Evolutionary conservation across 2,888 invertebrate genomes (phyloP), one percentile per base, ranked within the genome.

Genomic region (Phragmatobia fuliginosa): DNA sequence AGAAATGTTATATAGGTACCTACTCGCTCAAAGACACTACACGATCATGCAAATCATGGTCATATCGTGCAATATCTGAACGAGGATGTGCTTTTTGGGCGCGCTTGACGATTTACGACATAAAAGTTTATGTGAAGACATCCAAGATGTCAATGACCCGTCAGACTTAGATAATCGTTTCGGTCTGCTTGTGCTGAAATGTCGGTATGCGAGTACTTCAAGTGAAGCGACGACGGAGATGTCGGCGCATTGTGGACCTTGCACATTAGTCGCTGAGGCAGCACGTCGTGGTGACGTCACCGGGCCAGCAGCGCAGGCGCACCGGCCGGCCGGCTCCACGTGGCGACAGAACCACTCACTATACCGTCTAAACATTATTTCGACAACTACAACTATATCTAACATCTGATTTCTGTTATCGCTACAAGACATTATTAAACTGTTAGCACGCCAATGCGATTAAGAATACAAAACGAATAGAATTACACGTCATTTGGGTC

Each of bases 131-230:
- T 78, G 83, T 84, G 79, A 80, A 80, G 80, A 86, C 83, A 84
- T 84, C 76, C 80, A 75, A 78, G 72, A 84, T 90, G 93, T 92
- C 93, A 92, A 87, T 92, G 93, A 92, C 91, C 93, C 87, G 85
- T 83, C 81, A 81, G 83, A 77, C 85, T 82, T 75, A 70, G 84
- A 83, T 85, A 82, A 88, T 85, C 86, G 90, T 91, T 92, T 91
- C 91, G 91, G 91, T 92, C 88, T 91, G 90, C 86, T 91, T 89
- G 87, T 90, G 87, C 90, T 91, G 91, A 91, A 90, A 92, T 86
- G 88, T 88, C 83, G 86, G 84, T 88, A 90, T 90, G 90, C 85
- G 91, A 91, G 91, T 90, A 91, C 92, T 91, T 92, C 89, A 87
- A 87, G 84, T 81, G 85, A 80, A 83, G 81, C 83, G 80, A 85